phyloP scores from a whole-genome alignment of 2,113 vertebrate genomes.

The Centrocercus urophasianus region DNA sequence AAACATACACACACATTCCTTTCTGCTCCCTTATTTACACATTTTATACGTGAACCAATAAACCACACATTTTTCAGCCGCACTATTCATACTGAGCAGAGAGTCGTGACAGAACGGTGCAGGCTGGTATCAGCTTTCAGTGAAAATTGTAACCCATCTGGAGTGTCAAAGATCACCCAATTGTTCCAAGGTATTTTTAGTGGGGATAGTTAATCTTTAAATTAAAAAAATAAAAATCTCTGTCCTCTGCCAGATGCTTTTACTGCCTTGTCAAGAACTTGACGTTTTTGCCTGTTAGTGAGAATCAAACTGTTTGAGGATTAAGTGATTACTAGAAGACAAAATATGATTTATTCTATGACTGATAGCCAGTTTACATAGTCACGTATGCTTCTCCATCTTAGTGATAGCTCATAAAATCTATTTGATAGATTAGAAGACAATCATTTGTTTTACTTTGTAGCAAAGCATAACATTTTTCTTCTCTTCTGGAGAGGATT shows the following conservation, averaged over 20 bases:
- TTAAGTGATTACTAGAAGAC: neutral
- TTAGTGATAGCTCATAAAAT: neutral
- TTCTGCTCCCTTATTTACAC: conserved; percentile 42
- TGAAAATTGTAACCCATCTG: conserved; percentile 16
- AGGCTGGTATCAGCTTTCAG: conserved; percentile 6
- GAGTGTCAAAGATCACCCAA: conserved; percentile 27
- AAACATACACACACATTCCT: neutral
- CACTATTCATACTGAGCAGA: neutral
- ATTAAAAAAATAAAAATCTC: conserved; percentile 48
- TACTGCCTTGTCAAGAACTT: neutral
- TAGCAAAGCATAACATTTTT: neutral
- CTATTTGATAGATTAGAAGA: neutral
- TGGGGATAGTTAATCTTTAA: conserved; percentile 25
- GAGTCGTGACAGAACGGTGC: conserved; percentile 1
- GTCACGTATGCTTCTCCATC: neutral
- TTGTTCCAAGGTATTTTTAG: conserved; percentile 44
- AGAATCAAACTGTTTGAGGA: neutral
- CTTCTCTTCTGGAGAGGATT: neutral
- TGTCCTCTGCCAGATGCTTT: neutral
- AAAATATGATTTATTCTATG: conserved; percentile 1
- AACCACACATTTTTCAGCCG: neutral
- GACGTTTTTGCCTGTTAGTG: neutral
- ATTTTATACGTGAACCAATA: conserved; percentile 9
- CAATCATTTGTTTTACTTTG: neutral
- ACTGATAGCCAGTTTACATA: neutral